These are phyloP conservation scores for Globodera rostochiensis DNA, from an alignment of 1,140 invertebrate genomes.

Conservation along the genomic window DNA sequence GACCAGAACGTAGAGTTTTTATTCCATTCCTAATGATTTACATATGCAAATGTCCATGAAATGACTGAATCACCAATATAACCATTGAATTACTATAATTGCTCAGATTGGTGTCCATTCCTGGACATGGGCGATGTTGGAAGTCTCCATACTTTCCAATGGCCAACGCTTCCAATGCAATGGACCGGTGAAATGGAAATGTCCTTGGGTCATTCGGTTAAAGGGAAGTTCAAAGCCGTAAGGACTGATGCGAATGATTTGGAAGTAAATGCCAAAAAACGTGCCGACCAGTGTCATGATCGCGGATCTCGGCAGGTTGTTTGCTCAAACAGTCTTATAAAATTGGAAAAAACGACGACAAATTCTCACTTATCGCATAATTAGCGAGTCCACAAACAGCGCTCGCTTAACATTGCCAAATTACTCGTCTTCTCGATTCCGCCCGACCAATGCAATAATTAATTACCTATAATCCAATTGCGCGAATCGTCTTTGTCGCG, in stretches of 20 bases:
- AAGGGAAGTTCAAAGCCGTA: neutral
- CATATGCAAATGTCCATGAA: too few relatives aligned
- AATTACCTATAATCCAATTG: conserved; percentile 24
- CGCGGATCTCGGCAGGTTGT: neutral
- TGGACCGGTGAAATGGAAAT: neutral
- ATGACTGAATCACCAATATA: too few relatives aligned
- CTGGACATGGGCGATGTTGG: too few relatives aligned
- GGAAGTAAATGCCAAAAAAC: neutral
- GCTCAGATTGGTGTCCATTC: too few relatives aligned
- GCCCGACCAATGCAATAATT: too few relatives aligned
- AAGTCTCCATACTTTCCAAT: neutral
- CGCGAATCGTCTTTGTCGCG: conserved; percentile 54
- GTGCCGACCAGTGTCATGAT: neutral
- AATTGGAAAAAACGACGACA: neutral
- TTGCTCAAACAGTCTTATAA: neutral
- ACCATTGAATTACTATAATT: too few relatives aligned
- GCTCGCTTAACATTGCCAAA: neutral
- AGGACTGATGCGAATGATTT: neutral
- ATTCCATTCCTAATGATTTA: too few relatives aligned
- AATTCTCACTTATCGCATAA: neutral
- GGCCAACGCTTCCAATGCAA: neutral
- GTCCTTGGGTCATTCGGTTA: neutral
- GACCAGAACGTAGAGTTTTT: too few relatives aligned
- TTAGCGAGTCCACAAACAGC: neutral
- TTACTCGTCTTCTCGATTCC: neutral